These are phyloP conservation scores for Galeruca laticollis DNA, from an alignment of 2,888 invertebrate species.

Conservation along the genomic window DNA sequence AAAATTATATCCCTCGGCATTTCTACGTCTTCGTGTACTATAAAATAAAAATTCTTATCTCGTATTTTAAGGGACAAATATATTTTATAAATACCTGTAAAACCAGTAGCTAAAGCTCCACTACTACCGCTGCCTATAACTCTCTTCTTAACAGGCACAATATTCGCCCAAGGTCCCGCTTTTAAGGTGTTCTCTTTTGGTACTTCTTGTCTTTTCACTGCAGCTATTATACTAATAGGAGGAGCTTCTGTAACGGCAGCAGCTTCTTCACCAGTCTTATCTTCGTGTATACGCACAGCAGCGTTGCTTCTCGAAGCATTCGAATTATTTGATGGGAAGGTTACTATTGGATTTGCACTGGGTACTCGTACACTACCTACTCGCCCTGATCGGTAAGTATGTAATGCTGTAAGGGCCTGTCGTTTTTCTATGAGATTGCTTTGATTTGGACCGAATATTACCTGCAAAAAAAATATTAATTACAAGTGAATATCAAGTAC, in stretches of 20 bases:
- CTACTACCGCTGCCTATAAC: constrained; percentile 52
- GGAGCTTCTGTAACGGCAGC: constrained; percentile 61
- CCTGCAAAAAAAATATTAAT: constrained; percentile 62
- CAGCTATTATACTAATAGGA: constrained; percentile 70
- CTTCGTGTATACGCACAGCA: constrained; percentile 56
- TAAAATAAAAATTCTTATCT: constrained; percentile 42
- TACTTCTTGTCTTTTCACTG: constrained; percentile 69
- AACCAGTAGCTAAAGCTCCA: constrained; percentile 59
- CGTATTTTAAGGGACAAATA: not conserved
- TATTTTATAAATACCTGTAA: constrained; percentile 64
- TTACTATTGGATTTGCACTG: constrained; percentile 49
- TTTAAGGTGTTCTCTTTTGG: constrained; percentile 79
- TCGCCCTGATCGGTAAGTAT: constrained; percentile 74
- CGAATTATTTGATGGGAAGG: constrained; percentile 46
- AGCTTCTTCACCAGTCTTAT: constrained; percentile 57
- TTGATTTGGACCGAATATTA: constrained; percentile 73
- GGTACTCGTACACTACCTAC: constrained; percentile 67
- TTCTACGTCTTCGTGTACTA: constrained; percentile 75
- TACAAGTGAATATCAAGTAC: constrained; percentile 7
- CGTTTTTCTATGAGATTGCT: constrained; percentile 75
- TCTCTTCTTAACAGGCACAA: constrained; percentile 53
- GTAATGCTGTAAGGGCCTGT: constrained; percentile 81
- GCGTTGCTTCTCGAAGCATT: constrained; percentile 60
- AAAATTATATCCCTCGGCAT: constrained; percentile 56
- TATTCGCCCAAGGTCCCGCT: constrained; percentile 77